Percentiles rank a stretch among this genome's conserved stretches.
phyloP scores from a whole-genome alignment of 2,888 invertebrate genomes.

The Smittia sp. region DNA sequence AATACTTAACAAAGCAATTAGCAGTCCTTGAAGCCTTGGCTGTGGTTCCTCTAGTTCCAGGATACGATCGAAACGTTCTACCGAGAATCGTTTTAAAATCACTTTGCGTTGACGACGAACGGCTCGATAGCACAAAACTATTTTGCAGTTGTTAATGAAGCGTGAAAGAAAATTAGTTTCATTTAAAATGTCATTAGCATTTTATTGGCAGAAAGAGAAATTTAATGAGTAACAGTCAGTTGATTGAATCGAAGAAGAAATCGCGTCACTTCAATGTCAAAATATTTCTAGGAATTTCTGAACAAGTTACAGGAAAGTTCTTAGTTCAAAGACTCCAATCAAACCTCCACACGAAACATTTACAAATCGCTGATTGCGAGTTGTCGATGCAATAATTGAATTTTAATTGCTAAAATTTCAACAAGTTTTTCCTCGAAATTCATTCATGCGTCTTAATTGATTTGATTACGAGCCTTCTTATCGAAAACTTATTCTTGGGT shows the following conservation, averaged over 20 bases:
- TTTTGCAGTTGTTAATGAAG: conserved; percentile 21
- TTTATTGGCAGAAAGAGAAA: not conserved
- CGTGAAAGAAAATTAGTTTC: conserved; percentile 36
- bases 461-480: not conserved
- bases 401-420: conserved; percentile 29
- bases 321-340: too few relatives aligned
- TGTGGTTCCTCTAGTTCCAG: not conserved
- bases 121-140: not conserved
- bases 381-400: not conserved
- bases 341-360: too few relatives aligned
- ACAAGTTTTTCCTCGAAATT: conserved; percentile 8
- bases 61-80: not conserved
- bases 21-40: not conserved
- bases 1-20: not conserved
- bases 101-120: not conserved
- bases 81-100: conserved; percentile 11
- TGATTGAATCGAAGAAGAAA: too few relatives aligned
- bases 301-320: too few relatives aligned
- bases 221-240: not conserved
- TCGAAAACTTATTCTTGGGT: not conserved
- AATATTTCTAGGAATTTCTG: too few relatives aligned
- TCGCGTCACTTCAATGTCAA: too few relatives aligned
- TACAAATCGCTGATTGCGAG: not conserved
- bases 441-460: not conserved
- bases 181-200: conserved; percentile 34